Percentiles rank a stretch among this genome's conserved stretches.
Conservation (phyloP, 1,140 invertebrate species). For the Drosophila lacteicornis region DNA sequence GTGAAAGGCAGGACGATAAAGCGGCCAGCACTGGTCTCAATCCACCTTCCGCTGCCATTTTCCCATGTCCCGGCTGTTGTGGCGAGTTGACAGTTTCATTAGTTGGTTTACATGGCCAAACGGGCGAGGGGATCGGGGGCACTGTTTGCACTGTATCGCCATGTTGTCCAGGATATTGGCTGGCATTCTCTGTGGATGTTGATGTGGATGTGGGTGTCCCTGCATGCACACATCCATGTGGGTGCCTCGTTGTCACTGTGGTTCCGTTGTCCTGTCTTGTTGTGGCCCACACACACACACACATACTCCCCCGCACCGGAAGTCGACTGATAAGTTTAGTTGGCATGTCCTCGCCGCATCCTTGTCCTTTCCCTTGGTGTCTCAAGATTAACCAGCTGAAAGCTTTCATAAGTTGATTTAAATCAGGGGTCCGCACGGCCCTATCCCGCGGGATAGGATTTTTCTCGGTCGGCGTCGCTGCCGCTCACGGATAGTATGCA, state of each 20-base stretch:
- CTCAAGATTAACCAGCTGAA: constrained; percentile 51
- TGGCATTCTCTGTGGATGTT: constrained; percentile 35
- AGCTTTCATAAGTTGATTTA: constrained; percentile 74
- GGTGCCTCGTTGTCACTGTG: constrained; percentile 18
- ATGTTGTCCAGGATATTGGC: constrained; percentile 81
- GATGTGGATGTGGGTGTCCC: constrained; percentile 10
- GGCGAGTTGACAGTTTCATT: constrained; percentile 82
- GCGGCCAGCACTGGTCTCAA: constrained; percentile 25
- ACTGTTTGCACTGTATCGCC: constrained; percentile 78
- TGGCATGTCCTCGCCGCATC: constrained; percentile 50
- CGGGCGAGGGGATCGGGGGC: constrained; percentile 9
- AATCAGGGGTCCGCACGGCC: too few relatives aligned
- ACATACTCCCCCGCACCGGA: constrained; percentile 46
- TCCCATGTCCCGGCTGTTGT: constrained; percentile 47
- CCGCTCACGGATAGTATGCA: too few relatives aligned
- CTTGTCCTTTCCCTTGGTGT: neutral
- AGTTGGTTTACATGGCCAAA: constrained; percentile 74
- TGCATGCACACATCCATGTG: constrained; percentile 23
- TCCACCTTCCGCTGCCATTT: constrained; percentile 17
- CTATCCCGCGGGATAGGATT: too few relatives aligned
- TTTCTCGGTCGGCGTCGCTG: too few relatives aligned
- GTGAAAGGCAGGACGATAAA: constrained; percentile 36
- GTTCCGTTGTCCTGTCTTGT: constrained; percentile 58
- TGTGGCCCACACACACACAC: constrained; percentile 37
- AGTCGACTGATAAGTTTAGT: constrained; percentile 75